Percentiles rank a stretch among this genome's conserved stretches.
Conservation (phyloP, 2,888 invertebrate species). For the Anthophora plumipes region DNA sequence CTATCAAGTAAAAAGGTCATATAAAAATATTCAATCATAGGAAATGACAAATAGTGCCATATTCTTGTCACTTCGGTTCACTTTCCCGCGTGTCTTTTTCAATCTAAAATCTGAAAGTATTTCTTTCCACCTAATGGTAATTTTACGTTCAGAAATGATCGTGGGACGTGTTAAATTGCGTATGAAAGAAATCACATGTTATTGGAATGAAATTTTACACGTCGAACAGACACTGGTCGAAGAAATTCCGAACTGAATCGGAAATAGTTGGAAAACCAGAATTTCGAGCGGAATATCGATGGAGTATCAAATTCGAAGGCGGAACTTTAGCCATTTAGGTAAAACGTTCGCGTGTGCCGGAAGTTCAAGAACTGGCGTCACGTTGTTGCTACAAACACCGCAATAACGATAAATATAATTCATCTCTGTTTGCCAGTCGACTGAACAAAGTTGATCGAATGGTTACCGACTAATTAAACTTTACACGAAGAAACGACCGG, state of each 20-base stretch:
- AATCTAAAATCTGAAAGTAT: no score
- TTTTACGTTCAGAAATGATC: no score
- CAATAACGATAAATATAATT: slow-evolving; percentile 15
- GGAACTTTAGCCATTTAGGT: slow-evolving; percentile 7
- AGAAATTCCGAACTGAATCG: slow-evolving; percentile 16
- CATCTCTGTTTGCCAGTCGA: slow-evolving; percentile 8
- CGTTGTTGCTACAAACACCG: not conserved
- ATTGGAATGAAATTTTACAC: not conserved
- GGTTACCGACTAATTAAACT: slow-evolving; percentile 9
- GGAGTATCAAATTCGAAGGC: not conserved
- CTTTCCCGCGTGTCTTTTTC: no score
- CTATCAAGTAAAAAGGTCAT: no score
- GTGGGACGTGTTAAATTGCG: no score
- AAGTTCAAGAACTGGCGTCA: not conserved
- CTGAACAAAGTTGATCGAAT: not conserved
- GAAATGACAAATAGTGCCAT: no score
- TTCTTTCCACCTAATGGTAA: no score
- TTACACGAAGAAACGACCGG: not conserved
- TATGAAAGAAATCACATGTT: no score
- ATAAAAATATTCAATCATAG: no score
- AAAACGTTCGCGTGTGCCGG: not conserved
- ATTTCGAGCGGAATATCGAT: not conserved
- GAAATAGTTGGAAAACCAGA: not conserved
- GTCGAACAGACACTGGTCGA: not conserved
- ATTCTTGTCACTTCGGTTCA: no score